Base-by-base conservation (phyloP, 2,888 invertebrate species). In the Philereme transversata region DNA sequence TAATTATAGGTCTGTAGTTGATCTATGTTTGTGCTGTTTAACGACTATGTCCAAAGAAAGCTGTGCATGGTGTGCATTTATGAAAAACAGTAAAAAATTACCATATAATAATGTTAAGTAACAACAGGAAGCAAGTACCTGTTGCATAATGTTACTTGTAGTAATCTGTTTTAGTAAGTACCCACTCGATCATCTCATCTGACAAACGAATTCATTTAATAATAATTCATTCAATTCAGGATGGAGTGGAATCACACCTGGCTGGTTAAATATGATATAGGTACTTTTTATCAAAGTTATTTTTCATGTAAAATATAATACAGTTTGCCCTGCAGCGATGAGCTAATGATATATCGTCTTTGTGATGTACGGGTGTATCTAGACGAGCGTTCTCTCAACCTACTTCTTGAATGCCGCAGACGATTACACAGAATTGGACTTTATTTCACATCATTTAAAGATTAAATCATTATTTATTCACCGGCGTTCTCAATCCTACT, bases 331-430 rank as follows among this genome's bases (percentile, higher is more conserved):
- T 74, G 69, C 71, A 74, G 74, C 77, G 75, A 86, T 79, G 82
- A 86, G 82, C 83, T 87, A 88, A 88, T 89, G 86, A 87, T 68
- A 64, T 64, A 62, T 64, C 52, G 86, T 84, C 87, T 88, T 83
- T 84, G 85, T 90, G 86, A 89, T 89, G 85, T 87, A 86, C 89
- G 86, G 83, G 84, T 84, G 82, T 87, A 84, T 79, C 82, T 84
- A 84, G 83, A 84, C 82, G 83, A 86, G 87, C 85, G 87, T 89
- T 88, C 87, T 88, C 87, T 90, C 90, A 90, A 90, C 91, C 90
- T 90, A 90, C 90, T 88, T 90, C 82, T 84, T 85, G 84, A 89
- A 89, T 89, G 88, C 78, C 86, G 85, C 69, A 62, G 72, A 73
- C 70, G 73, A 73, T 75, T 80, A 81, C 74, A 74, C 82, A 75